phyloP scores from a whole-genome alignment of 2,888 invertebrate species.

The Lysandra bellargus region DNA sequence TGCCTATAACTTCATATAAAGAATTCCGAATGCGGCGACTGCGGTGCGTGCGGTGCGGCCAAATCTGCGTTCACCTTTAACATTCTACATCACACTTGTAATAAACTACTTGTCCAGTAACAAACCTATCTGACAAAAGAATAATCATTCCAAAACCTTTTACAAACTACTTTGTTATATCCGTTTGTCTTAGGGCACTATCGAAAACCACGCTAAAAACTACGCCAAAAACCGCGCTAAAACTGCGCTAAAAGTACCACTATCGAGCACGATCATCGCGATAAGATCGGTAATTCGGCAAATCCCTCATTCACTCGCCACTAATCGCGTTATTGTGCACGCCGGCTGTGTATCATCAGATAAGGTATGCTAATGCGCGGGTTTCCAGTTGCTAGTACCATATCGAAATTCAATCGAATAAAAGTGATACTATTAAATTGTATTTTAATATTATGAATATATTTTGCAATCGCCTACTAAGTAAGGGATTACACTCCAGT shows the following conservation, averaged over 20 bases:
- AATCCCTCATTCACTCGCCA: constrained; percentile 57
- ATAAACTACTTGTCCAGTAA: not conserved
- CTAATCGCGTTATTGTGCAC: constrained; percentile 71
- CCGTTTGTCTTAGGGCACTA: not conserved
- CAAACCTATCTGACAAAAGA: not conserved
- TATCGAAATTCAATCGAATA: not conserved
- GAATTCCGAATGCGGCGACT: too few species aligned
- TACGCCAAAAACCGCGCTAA: constrained; percentile 24
- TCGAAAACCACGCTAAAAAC: not conserved
- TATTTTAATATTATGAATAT: not conserved
- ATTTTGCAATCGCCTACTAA: not conserved
- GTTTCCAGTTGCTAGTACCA: constrained; percentile 55
- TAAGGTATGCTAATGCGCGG: constrained; percentile 73
- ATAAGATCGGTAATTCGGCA: constrained; percentile 47
- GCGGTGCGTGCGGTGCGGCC: too few species aligned
- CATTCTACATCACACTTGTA: too few species aligned
- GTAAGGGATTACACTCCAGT: too few species aligned
- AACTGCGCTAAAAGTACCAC: constrained; percentile 33
- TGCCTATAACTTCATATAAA: too few species aligned
- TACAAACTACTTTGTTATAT: not conserved
- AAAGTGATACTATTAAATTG: not conserved
- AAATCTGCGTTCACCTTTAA: too few species aligned
- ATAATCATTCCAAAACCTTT: not conserved
- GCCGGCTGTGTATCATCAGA: constrained; percentile 58
- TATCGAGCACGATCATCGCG: constrained; percentile 45